Conservation (phyloP, 2,113 vertebrate genomes). For the Hippopotamus amphibius region DNA sequence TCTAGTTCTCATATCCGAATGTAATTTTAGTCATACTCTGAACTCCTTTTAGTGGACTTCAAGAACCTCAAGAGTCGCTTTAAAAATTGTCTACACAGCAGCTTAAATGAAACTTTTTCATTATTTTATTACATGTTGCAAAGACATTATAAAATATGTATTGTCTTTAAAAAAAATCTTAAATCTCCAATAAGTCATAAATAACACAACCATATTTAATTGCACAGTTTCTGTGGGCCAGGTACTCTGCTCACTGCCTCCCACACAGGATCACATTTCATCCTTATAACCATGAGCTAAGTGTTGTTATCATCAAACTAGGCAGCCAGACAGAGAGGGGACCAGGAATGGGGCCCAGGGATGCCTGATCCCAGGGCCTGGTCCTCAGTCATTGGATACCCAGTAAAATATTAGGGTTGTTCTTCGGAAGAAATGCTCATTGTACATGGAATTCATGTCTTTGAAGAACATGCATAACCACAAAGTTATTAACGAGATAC, state of each 20-base stretch:
- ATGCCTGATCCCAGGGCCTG: background rate
- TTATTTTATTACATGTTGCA: background rate
- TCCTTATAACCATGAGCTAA: background rate
- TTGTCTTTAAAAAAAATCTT: background rate
- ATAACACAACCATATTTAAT: background rate
- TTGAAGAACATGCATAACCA: background rate
- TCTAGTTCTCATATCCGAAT: background rate
- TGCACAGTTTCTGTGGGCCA: background rate
- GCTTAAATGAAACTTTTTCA: background rate
- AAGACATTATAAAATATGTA: background rate
- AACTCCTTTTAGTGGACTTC: conserved; percentile 6
- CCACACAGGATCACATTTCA: background rate
- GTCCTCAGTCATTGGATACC: background rate
- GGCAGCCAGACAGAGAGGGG: background rate
- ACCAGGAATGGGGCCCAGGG: accelerated
- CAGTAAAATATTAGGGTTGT: background rate
- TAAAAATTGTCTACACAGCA: background rate
- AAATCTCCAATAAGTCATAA: background rate
- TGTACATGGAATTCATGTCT: background rate
- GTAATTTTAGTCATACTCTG: background rate
- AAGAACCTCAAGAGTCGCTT: background rate
- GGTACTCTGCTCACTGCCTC: background rate
- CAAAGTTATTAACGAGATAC: background rate
- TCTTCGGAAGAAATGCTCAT: background rate
- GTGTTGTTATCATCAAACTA: background rate